phyloP scores from a whole-genome alignment of 2,888 invertebrate genomes.

The Agonum fuliginosum region DNA sequence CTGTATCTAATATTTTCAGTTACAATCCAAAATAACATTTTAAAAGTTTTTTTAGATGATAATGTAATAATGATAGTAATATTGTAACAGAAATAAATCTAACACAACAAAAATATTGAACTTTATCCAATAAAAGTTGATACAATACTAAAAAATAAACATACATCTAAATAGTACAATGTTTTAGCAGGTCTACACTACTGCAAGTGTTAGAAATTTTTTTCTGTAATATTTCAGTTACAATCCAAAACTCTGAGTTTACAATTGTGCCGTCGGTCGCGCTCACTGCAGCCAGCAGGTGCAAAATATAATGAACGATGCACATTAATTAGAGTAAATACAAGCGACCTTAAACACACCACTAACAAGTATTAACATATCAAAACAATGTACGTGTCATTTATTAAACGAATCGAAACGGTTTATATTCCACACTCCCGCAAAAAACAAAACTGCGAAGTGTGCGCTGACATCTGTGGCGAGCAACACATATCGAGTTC shows the following conservation, averaged over 20 bases:
- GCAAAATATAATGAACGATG: constrained; percentile 50
- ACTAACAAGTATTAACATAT: constrained; percentile 57
- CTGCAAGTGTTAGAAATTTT: too few relatives aligned
- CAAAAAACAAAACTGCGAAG: constrained; percentile 35
- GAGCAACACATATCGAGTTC: not conserved
- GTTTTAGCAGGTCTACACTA: not conserved
- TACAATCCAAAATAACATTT: too few relatives aligned
- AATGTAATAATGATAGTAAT: too few relatives aligned
- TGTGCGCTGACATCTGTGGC: constrained; percentile 15
- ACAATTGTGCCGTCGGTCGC: constrained; percentile 2
- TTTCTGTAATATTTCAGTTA: not conserved
- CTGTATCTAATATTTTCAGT: too few relatives aligned
- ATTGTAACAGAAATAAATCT: too few relatives aligned
- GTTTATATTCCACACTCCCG: constrained; percentile 15
- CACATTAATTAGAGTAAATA: constrained; percentile 56
- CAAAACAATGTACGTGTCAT: constrained; percentile 55
- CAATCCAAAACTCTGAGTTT: not conserved
- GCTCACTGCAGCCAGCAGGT: constrained; percentile 13
- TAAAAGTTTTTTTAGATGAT: too few relatives aligned
- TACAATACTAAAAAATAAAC: too few relatives aligned
- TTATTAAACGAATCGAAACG: constrained; percentile 50
- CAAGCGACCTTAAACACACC: constrained; percentile 54
- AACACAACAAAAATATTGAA: not conserved
- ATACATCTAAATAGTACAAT: too few relatives aligned
- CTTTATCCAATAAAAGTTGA: too few relatives aligned